Conservation (phyloP, 2,888 invertebrate genomes). For the Digitonthophagus gazella region DNA sequence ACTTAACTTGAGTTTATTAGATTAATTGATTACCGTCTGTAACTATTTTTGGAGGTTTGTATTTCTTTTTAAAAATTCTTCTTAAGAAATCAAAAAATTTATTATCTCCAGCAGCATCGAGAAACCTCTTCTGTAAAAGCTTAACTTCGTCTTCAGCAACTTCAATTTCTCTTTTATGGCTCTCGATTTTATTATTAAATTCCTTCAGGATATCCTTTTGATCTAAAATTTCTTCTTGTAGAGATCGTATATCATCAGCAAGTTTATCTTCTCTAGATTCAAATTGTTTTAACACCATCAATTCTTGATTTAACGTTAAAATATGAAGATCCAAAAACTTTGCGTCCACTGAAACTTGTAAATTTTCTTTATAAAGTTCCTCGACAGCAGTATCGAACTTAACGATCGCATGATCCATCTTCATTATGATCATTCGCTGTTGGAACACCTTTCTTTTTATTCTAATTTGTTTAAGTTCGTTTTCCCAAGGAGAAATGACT, state of each 20-base stretch:
- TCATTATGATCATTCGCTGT: constrained; percentile 63
- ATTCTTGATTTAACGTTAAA: constrained; percentile 69
- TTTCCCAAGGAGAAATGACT: constrained; percentile 55
- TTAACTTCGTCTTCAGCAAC: constrained; percentile 53
- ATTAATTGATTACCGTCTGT: constrained; percentile 50
- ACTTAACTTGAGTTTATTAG: neutral
- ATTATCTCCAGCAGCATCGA: constrained; percentile 62
- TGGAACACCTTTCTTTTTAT: constrained; percentile 59
- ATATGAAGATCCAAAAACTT: constrained; percentile 63
- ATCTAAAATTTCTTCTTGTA: constrained; percentile 50
- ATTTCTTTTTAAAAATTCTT: constrained; percentile 81
- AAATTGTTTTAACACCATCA: constrained; percentile 70
- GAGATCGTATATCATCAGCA: constrained; percentile 49
- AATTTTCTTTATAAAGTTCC: constrained; percentile 57
- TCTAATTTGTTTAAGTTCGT: constrained; percentile 57
- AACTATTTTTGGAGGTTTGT: constrained; percentile 64
- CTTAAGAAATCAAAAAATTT: constrained; percentile 77
- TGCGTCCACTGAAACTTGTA: constrained; percentile 59
- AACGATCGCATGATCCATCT: constrained; percentile 59
- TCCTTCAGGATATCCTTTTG: constrained; percentile 55
- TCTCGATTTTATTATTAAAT: constrained; percentile 56
- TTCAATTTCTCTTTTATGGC: constrained; percentile 50
- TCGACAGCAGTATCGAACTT: constrained; percentile 66
- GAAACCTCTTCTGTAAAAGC: constrained; percentile 57
- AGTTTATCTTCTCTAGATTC: constrained; percentile 68